Evolutionary conservation across 2,888 invertebrate species (phyloP).

Genomic region (Pycnomerus fuliginosus): DNA sequence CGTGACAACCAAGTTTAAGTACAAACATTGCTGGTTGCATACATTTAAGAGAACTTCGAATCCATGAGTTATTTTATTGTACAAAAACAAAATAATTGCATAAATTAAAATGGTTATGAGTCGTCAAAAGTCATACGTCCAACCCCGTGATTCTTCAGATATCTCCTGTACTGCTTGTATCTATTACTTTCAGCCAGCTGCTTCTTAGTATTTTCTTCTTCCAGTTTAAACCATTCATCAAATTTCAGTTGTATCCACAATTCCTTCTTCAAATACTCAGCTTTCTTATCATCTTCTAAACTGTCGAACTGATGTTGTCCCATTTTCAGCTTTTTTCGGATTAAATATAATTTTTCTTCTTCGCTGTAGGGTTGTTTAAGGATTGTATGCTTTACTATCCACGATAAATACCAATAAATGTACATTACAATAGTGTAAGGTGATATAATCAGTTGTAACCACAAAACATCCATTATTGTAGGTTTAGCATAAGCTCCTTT

Average conservation of each 20-base stretch:
- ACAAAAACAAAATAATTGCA: background rate
- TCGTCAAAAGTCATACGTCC: slow-evolving; percentile 91
- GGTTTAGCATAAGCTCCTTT: slow-evolving; percentile 91
- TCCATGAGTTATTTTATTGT: too few relatives aligned
- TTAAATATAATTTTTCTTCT: slow-evolving; percentile 82
- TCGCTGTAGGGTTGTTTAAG: slow-evolving; percentile 73
- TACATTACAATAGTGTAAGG: slow-evolving; percentile 75
- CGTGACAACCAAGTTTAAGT: too few relatives aligned
- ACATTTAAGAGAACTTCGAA: too few relatives aligned
- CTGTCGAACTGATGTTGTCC: slow-evolving; percentile 71
- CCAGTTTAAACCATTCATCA: slow-evolving; percentile 72
- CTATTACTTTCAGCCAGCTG: slow-evolving; percentile 82
- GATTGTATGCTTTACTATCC: slow-evolving; percentile 81
- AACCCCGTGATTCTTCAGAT: slow-evolving; percentile 87
- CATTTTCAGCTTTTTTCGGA: slow-evolving; percentile 74
- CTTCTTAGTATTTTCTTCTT: slow-evolving; percentile 83
- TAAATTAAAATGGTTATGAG: slow-evolving; percentile 55
- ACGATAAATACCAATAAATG: slow-evolving; percentile 72
- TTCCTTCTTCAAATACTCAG: slow-evolving; percentile 71
- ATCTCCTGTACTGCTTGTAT: slow-evolving; percentile 86
- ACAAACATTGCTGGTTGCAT: too few relatives aligned
- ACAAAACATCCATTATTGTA: slow-evolving; percentile 71
- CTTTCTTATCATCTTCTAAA: slow-evolving; percentile 71
- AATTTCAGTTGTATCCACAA: slow-evolving; percentile 85
- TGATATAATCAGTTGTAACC: slow-evolving; percentile 78